phyloP scores from a whole-genome alignment of 2,888 invertebrate species.

The Nomada fucata region DNA sequence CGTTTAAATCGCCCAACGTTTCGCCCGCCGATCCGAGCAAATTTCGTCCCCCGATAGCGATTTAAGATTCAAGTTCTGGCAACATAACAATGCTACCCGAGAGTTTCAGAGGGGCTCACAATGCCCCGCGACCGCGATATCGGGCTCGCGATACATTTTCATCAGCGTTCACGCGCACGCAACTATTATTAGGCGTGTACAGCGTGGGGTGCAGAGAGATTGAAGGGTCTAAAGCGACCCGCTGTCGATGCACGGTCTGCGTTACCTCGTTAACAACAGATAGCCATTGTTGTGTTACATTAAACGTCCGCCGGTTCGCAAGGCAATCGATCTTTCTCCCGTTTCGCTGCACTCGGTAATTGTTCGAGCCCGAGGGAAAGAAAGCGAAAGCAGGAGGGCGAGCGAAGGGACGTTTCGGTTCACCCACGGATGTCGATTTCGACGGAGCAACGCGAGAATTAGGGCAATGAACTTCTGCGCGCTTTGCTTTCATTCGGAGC shows the following conservation, averaged over 20 bases:
- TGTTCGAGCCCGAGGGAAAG: not conserved
- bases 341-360: slow-evolving; percentile 8
- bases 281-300: slow-evolving; percentile 25
- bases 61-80: not conserved
- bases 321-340: slow-evolving; percentile 13
- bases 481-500: not conserved
- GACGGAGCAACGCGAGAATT: not conserved
- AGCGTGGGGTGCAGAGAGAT: slow-evolving; percentile 2
- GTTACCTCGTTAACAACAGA: slow-evolving; percentile 30
- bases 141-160: not conserved
- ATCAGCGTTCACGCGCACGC: not conserved
- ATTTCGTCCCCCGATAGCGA: not conserved
- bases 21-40: not conserved
- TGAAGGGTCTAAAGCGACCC: slow-evolving; percentile 18
- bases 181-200: slow-evolving; percentile 13
- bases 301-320: slow-evolving; percentile 9
- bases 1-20: not conserved
- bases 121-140: not conserved
- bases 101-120: not conserved
- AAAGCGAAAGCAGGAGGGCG: not conserved
- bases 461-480: not conserved
- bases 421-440: not conserved
- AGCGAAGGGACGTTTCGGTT: too few species aligned
- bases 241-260: slow-evolving; percentile 24
- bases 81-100: not conserved